These are phyloP conservation scores for Cephus rjabovi DNA, from an alignment of 2,888 invertebrate genomes.

Conservation along the genomic window DNA sequence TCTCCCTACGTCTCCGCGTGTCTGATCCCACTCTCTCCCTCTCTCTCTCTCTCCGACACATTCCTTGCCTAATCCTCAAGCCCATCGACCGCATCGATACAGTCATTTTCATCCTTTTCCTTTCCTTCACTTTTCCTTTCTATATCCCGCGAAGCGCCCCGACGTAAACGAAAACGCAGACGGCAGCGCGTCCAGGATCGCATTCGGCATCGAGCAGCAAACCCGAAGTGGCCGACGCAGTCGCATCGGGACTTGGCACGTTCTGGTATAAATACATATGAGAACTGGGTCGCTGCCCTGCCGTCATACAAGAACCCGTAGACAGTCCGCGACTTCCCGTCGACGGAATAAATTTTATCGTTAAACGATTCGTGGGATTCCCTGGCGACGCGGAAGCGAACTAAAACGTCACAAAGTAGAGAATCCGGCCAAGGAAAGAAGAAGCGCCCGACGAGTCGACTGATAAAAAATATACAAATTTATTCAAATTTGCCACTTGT, in stretches of 20 bases:
- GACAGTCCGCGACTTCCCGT: conserved; percentile 4
- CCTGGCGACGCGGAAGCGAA: not conserved
- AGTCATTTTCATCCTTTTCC: not conserved
- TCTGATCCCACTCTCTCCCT: too few relatives aligned
- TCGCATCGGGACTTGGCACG: conserved; percentile 35
- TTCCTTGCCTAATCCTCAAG: not conserved
- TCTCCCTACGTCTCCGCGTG: too few relatives aligned
- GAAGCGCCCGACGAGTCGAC: not conserved
- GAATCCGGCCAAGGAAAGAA: not conserved
- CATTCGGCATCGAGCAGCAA: conserved; percentile 1
- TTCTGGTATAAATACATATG: conserved; percentile 58
- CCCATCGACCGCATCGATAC: not conserved
- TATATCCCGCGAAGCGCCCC: not conserved
- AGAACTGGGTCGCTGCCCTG: conserved; percentile 56
- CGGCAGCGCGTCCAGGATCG: not conserved
- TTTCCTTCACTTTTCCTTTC: not conserved
- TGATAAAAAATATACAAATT: not conserved
- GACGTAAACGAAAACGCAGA: not conserved
- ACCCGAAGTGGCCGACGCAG: not conserved
- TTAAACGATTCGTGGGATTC: conserved; percentile 29
- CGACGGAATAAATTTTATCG: conserved; percentile 34
- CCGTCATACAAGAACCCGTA: conserved; percentile 8
- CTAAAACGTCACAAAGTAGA: not conserved
- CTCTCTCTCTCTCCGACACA: not conserved
- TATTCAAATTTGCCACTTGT: not conserved